Percentiles rank a stretch among this genome's conserved stretches.
Conservation (phyloP, 1,140 invertebrate genomes). For the Halesus radiatus region DNA sequence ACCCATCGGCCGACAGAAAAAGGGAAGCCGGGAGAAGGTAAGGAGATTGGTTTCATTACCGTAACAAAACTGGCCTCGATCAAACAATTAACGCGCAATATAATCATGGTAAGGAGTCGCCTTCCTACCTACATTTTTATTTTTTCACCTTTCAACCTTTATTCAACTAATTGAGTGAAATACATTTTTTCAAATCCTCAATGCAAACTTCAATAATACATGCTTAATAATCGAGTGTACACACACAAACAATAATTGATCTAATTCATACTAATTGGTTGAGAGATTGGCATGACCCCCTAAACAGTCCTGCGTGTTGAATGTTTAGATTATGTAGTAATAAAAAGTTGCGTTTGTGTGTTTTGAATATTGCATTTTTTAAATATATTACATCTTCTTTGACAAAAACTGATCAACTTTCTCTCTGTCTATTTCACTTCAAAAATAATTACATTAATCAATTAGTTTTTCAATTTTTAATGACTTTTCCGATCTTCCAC, state of each 20-base stretch:
- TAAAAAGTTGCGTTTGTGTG: conserved; percentile 30
- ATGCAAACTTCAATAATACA: conserved; percentile 23
- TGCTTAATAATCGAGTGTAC: conserved; percentile 29
- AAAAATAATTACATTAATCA: too few relatives aligned
- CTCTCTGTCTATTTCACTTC: too few relatives aligned
- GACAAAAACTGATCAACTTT: too few relatives aligned
- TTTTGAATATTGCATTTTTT: conserved; percentile 27
- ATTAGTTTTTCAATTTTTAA: background rate
- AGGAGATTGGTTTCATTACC: conserved; percentile 63
- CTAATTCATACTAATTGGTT: conserved; percentile 14
- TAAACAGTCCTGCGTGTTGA: conserved; percentile 56
- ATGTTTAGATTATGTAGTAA: conserved; percentile 57
- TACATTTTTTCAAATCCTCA: conserved; percentile 14
- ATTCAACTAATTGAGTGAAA: conserved; percentile 33
- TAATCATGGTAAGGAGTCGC: conserved; percentile 57
- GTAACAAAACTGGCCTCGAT: conserved; percentile 57
- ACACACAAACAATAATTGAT: conserved; percentile 3
- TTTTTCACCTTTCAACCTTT: conserved; percentile 33
- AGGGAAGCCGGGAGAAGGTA: conserved; percentile 87
- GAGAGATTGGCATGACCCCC: conserved; percentile 52
- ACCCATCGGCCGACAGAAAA: conserved; percentile 76
- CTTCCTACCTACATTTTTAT: conserved; percentile 54
- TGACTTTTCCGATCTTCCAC: background rate
- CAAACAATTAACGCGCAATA: conserved; percentile 58
- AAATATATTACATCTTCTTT: too few relatives aligned